Percentiles rank a stretch among this genome's conserved stretches.
Evolutionary conservation across 2,888 invertebrate genomes (phyloP).

Genomic region (Adelphocoris suturalis): DNA sequence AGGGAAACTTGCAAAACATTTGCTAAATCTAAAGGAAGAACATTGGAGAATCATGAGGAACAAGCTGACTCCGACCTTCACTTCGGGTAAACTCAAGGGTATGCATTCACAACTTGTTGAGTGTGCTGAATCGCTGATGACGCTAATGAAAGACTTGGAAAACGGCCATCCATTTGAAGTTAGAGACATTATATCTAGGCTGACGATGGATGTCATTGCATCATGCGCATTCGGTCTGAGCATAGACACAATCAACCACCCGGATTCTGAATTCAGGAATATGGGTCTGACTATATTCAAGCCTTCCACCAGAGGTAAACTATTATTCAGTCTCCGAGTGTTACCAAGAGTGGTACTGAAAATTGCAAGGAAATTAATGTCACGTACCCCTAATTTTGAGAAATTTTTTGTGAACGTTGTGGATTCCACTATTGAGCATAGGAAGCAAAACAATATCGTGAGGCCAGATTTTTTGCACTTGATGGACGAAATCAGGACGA

Average conservation of each 20-base stretch:
- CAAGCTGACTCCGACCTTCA: slow-evolving; percentile 81
- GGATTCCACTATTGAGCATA: slow-evolving; percentile 70
- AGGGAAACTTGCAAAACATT: slow-evolving; percentile 78
- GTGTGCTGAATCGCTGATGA: slow-evolving; percentile 77
- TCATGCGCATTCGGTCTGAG: slow-evolving; percentile 80
- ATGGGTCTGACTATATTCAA: slow-evolving; percentile 78
- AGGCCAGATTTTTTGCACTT: slow-evolving; percentile 79
- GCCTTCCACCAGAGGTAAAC: neutral
- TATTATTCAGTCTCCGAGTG: neutral
- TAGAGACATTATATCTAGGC: slow-evolving; percentile 77
- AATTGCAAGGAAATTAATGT: neutral
- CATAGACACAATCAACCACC: slow-evolving; percentile 78
- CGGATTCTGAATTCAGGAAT: slow-evolving; percentile 78
- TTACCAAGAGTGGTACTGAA: neutral
- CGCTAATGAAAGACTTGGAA: slow-evolving; percentile 55
- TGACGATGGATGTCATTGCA: slow-evolving; percentile 81
- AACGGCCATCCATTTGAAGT: slow-evolving; percentile 71
- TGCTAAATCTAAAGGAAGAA: slow-evolving; percentile 79
- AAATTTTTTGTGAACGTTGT: slow-evolving; percentile 79
- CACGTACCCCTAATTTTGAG: neutral
- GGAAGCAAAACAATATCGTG: slow-evolving; percentile 71
- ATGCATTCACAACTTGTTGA: slow-evolving; percentile 80
- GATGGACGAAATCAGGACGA: slow-evolving; percentile 80
- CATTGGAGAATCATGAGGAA: slow-evolving; percentile 81
- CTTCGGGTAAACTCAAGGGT: slow-evolving; percentile 81